Evolutionary conservation across 2,113 vertebrate species (phyloP).

Genomic region (Dermatemys mawii): DNA sequence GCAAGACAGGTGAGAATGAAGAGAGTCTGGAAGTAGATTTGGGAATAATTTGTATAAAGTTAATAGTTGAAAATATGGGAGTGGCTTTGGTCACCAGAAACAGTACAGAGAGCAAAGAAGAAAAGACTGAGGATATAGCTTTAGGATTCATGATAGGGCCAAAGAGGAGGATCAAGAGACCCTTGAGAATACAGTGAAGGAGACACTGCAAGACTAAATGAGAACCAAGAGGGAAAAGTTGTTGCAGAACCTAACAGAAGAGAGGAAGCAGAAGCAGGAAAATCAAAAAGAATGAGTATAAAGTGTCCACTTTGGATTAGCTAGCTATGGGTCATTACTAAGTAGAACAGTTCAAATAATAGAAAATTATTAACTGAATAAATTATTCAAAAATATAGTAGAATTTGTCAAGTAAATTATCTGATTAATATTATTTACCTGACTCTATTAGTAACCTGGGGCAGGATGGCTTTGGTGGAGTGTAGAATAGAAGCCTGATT

Average conservation of each 20-base stretch:
- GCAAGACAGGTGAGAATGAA: neutral
- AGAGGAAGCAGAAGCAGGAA: neutral
- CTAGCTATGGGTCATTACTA: neutral
- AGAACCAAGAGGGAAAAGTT: neutral
- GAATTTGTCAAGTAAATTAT: neutral
- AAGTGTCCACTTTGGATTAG: neutral
- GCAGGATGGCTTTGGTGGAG: neutral
- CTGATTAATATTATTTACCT: neutral
- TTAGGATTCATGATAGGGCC: neutral
- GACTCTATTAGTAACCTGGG: neutral
- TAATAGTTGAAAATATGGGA: neutral
- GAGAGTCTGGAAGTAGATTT: neutral
- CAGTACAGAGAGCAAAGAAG: neutral
- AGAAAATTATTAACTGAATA: neutral
- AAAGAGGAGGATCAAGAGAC: neutral
- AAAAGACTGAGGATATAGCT: neutral
- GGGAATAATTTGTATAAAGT: conserved; percentile 9
- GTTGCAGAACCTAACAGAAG: neutral
- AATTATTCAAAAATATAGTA: neutral
- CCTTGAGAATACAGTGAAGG: neutral
- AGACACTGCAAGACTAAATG: neutral
- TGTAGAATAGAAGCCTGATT: neutral
- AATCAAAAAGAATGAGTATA: neutral
- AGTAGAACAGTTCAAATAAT: neutral
- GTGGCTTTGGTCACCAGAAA: neutral